Base-by-base conservation (phyloP, 37 sponge, comb jelly and placozoan genomes). In the Lycopodina hypogea region DNA sequence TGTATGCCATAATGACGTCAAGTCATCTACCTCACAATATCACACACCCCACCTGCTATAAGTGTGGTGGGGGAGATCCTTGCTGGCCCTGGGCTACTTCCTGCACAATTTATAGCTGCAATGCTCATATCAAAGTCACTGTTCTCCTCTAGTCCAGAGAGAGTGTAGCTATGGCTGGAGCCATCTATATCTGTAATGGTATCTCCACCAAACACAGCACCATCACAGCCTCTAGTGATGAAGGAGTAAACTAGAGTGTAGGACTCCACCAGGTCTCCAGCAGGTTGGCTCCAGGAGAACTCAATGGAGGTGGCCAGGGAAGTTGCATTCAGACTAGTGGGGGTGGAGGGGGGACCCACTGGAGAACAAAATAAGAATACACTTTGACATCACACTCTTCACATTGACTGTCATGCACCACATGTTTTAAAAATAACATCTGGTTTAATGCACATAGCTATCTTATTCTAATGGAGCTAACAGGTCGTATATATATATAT, bases 61-160 rank as follows among this genome's bases (percentile, higher is more conserved):
- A 22, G 22, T 23, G 81, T 81, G 21, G 12, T 71, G 15, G 50
- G 62, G 42, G 61, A 8, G 32, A 42, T 36, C 58, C 33, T 71
- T 28, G 23, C 40, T 2, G 34, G 32, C 39, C 19, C 28, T 60
- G 6, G 61, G 52, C 82, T 82, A 22, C 56, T 79, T 32, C 75
- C 74, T 30, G 29, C 82, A 26, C 26, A 53, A 74, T 74, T 82
- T 42, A 69, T 26, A 19, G 82, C 82, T 64, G 53, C 64, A 23
- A 82, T 32, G 59, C 34, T 74, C 55, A 82, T 29, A 23, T 18
- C 24, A 21, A 72, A 82, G 74, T 60, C 41, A 64, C 74, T 82
- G 66, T 40, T 19, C 82, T 74, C 82, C 74, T 73, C 52, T 34
- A 82, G 66, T 74, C 55, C 75, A 28, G 72, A 62, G 22, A 82